These are phyloP conservation scores for Porites divaricata DNA, from an alignment of 92 coral and sea anemone genomes.

Conservation along the genomic window DNA sequence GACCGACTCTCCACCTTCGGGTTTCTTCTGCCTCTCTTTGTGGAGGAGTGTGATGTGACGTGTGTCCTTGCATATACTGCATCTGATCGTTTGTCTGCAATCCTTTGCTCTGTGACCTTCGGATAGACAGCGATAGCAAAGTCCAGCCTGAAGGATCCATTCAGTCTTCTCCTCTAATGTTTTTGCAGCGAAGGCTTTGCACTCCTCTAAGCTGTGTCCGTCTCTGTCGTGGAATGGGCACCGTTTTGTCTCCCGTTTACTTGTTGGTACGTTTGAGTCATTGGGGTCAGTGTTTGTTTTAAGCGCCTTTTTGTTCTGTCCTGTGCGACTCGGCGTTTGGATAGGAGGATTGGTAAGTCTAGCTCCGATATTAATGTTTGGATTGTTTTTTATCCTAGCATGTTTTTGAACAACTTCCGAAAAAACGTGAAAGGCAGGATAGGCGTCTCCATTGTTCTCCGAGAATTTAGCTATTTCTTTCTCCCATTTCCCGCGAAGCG, in stretches of 20 bases:
- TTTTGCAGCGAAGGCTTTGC: slow-evolving; percentile 51
- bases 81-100: slow-evolving; percentile 24
- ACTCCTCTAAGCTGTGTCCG: slow-evolving; percentile 55
- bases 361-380: slow-evolving; percentile 1
- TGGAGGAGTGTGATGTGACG: slow-evolving; percentile 43
- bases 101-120: slow-evolving; percentile 32
- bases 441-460: slow-evolving; percentile 41
- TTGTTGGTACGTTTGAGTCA: neutral
- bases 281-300: neutral
- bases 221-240: slow-evolving; percentile 63
- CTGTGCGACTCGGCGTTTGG: neutral
- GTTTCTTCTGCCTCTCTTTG: slow-evolving; percentile 8
- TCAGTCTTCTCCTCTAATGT: slow-evolving; percentile 51
- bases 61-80: slow-evolving; percentile 39
- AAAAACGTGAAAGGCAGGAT: slow-evolving; percentile 51
- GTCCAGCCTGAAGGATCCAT: slow-evolving; percentile 62
- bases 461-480: slow-evolving; percentile 50
- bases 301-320: neutral
- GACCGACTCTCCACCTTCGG: slow-evolving; percentile 13
- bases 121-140: slow-evolving; percentile 63
- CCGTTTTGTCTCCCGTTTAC: slow-evolving; percentile 6
- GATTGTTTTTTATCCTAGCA: slow-evolving; percentile 24
- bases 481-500: slow-evolving; percentile 29
- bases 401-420: slow-evolving; percentile 48
- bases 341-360: neutral